Percentiles rank a stretch among this genome's conserved stretches.
Evolutionary conservation across 2,113 vertebrate species (phyloP).

Genomic region (Oreotragus oreotragus): DNA sequence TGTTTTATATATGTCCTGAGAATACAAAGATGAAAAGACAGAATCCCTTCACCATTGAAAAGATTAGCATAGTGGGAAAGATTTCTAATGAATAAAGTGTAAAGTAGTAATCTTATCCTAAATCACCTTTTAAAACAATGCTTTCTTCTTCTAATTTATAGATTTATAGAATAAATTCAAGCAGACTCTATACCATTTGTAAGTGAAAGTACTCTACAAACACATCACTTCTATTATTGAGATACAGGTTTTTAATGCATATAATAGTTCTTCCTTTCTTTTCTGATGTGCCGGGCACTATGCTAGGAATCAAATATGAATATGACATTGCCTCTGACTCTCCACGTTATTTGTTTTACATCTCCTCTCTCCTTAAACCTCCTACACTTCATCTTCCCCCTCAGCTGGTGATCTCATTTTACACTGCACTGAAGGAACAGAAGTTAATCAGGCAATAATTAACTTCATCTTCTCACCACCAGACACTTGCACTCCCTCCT

Average conservation of each 20-base stretch:
- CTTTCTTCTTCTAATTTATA: not conserved
- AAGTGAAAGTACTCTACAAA: not conserved
- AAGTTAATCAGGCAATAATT: not conserved
- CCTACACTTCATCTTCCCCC: not conserved
- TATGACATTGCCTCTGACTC: not conserved
- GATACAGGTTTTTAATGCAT: not conserved
- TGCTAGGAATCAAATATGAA: not conserved
- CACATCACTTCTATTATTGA: not conserved
- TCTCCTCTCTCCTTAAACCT: not conserved
- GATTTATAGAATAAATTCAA: not conserved
- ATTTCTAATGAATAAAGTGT: not conserved
- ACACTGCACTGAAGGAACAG: not conserved
- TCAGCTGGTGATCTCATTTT: not conserved
- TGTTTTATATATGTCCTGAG: not conserved
- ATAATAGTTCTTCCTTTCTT: not conserved
- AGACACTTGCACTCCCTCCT: not conserved
- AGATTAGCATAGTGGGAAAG: not conserved
- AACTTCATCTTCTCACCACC: not conserved
- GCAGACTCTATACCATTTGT: not conserved
- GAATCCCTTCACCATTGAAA: not conserved
- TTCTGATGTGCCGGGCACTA: not conserved
- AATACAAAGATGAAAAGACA: not conserved
- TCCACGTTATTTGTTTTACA: not conserved
- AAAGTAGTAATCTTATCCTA: not conserved
- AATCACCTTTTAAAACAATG: not conserved